Evolutionary conservation across 2,113 vertebrate species (phyloP), one percentile per base, ranked within the genome.

Genomic region (Ifrita kowaldi): DNA sequence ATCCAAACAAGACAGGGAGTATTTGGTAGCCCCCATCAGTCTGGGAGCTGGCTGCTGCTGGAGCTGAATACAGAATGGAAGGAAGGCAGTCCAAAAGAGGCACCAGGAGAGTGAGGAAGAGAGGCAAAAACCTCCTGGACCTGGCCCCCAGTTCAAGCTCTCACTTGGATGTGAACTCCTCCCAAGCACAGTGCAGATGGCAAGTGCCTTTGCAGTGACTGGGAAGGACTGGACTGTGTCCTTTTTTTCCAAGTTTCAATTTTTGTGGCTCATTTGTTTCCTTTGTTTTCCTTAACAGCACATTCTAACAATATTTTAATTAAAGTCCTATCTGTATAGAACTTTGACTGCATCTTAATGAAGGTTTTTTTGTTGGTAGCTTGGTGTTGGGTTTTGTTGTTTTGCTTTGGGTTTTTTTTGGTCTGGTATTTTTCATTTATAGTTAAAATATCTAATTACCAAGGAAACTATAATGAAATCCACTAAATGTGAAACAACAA

Each of bases 361-460:
- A 97, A 89, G 65, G 19, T 0, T 10, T 57, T 77, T 84, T 80
- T 93, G 32, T 60, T 94, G 60, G 5, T 89, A 26, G n/a, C 52
- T 89, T 70, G 20, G 24, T 8, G 27, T 28, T 83, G 67, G 20
- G 8, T 23, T 79, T 52, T 90, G 27, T 35, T n/a, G 23, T 33
- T 87, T 64, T 39, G 21, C 30, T 67, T 71, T 33, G 16, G 37
- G 35, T 47, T 69, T 82, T 82, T 83, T 86, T 90, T 68, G 7
- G 42, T 81, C 69, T 89, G 28, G 50, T 81, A 90, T 94, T 97
- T 91, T 93, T 96, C 82, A 85, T 96, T 97, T 92, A 82, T 81
- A 95, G 91, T 82, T 95, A 95, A 95, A 96, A 92, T 96, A 94
- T 92, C 90, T 97, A 97, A 97, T 97, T 97, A 95, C 94, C 78